These are phyloP conservation scores for Babylonia areolata DNA, from an alignment of 1,140 invertebrate genomes.

Conservation along the genomic window DNA sequence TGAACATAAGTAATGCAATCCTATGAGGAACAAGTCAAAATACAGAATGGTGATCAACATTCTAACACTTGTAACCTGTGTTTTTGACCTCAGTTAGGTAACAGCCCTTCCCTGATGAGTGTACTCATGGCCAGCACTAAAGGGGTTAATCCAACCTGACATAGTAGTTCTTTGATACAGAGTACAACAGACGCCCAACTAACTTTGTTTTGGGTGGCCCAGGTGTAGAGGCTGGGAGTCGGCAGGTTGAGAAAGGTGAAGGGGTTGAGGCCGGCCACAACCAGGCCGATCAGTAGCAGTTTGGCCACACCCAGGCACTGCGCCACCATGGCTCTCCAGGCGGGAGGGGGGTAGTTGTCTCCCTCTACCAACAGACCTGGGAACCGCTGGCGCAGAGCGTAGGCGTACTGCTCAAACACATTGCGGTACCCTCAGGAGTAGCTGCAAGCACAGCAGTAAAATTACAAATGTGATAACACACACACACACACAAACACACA, in stretches of 20 bases:
- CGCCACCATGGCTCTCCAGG: conserved; percentile 87
- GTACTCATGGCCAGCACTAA: too few species aligned
- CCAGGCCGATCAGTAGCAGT: conserved; percentile 90
- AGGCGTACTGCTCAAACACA: conserved; percentile 92
- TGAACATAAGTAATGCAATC: too few species aligned
- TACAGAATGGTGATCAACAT: too few species aligned
- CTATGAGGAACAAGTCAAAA: too few species aligned
- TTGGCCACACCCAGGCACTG: conserved; percentile 86
- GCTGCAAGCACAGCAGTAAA: conserved; percentile 73
- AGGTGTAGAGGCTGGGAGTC: conserved; percentile 88
- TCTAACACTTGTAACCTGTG: too few species aligned
- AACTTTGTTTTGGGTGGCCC: conserved; percentile 93
- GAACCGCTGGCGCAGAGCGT: conserved; percentile 93
- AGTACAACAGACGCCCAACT: too few species aligned
- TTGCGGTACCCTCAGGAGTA: conserved; percentile 83
- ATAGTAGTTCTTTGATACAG: too few species aligned
- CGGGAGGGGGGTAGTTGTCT: conserved; percentile 93
- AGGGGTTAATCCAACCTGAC: too few species aligned
- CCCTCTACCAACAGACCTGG: conserved; percentile 93
- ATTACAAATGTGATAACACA: background rate
- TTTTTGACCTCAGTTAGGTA: too few species aligned
- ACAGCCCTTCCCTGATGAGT: too few species aligned
- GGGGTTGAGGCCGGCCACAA: conserved; percentile 88
- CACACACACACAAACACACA: background rate
- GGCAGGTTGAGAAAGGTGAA: conserved; percentile 82